Evolutionary conservation across 2,797 vertebrate species (phyloP).

Genomic region (Mormyrops boulengeri): DNA sequence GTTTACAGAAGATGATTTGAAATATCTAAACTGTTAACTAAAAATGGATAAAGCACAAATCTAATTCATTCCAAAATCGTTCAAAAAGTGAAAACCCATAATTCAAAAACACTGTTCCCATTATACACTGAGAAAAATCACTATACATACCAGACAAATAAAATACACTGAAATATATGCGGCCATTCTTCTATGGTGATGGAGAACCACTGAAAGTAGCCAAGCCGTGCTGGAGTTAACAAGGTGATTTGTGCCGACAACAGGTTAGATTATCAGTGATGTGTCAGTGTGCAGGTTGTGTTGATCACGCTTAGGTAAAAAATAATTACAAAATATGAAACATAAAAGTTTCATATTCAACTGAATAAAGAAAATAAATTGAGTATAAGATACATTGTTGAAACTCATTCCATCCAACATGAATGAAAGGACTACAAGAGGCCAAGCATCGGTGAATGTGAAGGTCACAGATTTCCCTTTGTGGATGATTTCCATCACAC

Average conservation of each 20-base stretch:
- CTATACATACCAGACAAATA: neutral
- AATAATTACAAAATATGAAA: neutral
- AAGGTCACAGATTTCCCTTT: neutral
- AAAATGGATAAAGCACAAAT: neutral
- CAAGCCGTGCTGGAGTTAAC: neutral
- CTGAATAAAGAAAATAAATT: neutral
- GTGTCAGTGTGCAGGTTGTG: neutral
- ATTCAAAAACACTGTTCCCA: neutral
- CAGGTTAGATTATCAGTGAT: neutral
- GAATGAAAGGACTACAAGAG: neutral
- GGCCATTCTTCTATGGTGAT: neutral
- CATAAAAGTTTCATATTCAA: neutral
- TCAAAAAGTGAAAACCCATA: neutral
- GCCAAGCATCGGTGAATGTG: neutral
- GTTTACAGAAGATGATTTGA: neutral
- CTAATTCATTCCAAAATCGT: neutral
- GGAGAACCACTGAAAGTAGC: neutral
- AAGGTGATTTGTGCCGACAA: neutral
- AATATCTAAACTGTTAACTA: neutral
- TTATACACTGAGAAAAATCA: neutral
- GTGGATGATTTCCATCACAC: neutral
- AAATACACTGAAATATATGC: neutral
- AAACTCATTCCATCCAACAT: neutral
- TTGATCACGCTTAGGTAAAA: neutral
- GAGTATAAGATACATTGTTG: neutral